Conservation (phyloP, 2,888 invertebrate genomes). For the Leptodirus hochenwartii region DNA sequence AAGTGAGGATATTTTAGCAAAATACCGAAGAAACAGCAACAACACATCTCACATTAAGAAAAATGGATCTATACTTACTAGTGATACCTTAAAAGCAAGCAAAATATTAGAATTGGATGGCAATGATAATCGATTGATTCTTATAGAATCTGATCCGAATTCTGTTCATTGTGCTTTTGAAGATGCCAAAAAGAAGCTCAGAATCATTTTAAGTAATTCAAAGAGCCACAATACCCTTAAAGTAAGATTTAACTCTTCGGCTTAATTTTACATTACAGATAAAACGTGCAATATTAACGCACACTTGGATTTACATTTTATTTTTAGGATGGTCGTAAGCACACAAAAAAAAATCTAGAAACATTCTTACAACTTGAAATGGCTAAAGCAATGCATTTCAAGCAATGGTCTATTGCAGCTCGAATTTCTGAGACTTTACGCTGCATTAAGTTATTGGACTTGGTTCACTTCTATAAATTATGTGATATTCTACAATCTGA, state of each 20-base stretch:
- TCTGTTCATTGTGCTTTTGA: constrained; percentile 41
- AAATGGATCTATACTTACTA: constrained; percentile 2
- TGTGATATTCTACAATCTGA: constrained; percentile 59
- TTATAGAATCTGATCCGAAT: no score
- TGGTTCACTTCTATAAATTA: constrained; percentile 51
- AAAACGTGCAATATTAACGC: neutral
- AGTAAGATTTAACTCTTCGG: neutral
- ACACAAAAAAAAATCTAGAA: constrained; percentile 30
- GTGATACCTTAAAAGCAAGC: constrained; percentile 5
- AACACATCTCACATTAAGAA: constrained; percentile 16
- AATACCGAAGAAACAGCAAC: constrained; percentile 45
- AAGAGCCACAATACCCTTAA: constrained; percentile 48
- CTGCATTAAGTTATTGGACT: constrained; percentile 55
- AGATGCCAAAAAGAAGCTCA: constrained; percentile 72
- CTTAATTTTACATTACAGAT: neutral
- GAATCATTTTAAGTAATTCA: constrained; percentile 77
- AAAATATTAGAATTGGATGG: constrained; percentile 6
- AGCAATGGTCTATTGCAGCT: constrained; percentile 57
- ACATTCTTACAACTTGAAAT: constrained; percentile 55
- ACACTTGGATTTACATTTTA: constrained; percentile 2
- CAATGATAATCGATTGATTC: constrained; percentile 22
- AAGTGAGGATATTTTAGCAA: constrained; percentile 86
- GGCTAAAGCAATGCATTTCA: constrained; percentile 65
- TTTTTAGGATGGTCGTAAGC: constrained; percentile 12
- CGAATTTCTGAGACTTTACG: constrained; percentile 70